Evolutionary conservation across 2,113 vertebrate species (phyloP).

Genomic region (Thamnaconus septentrionalis): DNA sequence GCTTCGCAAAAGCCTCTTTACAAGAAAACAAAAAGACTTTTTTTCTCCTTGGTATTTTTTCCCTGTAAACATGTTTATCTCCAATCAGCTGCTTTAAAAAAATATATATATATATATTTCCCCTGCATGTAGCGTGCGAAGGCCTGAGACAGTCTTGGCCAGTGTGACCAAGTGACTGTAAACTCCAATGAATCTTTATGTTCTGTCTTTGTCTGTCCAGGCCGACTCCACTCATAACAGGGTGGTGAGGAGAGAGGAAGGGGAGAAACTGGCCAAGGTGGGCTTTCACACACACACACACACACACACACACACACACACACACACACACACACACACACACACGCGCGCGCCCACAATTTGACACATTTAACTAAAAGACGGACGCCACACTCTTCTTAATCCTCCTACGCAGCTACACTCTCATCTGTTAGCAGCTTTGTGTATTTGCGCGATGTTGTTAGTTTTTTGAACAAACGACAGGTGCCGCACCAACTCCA

Average conservation of each 20-base stretch:
- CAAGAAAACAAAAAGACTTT: too few species aligned
- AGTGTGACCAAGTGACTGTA: too few species aligned
- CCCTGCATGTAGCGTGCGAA: too few species aligned
- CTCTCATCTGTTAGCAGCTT: conserved; percentile 24
- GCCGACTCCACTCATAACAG: conserved; percentile 88
- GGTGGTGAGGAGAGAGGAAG: conserved; percentile 89
- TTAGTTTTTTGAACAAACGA: conserved; percentile 47
- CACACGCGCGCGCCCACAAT: background rate
- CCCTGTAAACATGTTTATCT: too few species aligned
- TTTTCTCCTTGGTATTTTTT: too few species aligned
- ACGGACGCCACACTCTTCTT: background rate
- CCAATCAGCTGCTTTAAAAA: too few species aligned
- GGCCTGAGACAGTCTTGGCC: too few species aligned
- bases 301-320: background rate
- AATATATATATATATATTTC: too few species aligned
- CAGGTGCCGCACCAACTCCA: conserved; percentile 27
- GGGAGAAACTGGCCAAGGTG: conserved; percentile 94
- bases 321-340: conserved; percentile 2
- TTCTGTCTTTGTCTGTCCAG: conserved; percentile 62
- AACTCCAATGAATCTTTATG: too few species aligned
- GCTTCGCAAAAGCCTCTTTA: too few species aligned
- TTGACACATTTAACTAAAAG: background rate
- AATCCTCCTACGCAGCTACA: background rate
- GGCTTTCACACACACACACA: conserved; percentile 7
- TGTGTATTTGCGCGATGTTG: conserved; percentile 27